Conservation (phyloP, 2,797 vertebrate species). For the Sebastes ruberrimus region DNA sequence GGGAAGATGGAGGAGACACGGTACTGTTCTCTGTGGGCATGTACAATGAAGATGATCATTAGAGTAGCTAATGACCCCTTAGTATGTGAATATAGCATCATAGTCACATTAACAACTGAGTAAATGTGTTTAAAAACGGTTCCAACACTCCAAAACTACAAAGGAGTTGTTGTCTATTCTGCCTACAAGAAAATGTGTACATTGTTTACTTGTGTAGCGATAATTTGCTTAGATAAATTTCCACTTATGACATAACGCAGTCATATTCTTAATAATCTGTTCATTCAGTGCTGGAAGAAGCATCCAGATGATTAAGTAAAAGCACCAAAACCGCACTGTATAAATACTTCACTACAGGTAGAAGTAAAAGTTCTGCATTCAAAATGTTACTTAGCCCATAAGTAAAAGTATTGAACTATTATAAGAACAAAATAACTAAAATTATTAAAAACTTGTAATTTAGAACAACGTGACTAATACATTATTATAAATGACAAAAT, state of each 20-base stretch:
- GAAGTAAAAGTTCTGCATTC: not conserved
- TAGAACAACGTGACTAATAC: not conserved
- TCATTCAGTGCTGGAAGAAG: not conserved
- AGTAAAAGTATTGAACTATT: not conserved
- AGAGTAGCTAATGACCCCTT: conserved; percentile 15
- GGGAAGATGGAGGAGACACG: conserved; percentile 44
- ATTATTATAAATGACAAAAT: not conserved
- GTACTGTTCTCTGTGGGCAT: conserved; percentile 4
- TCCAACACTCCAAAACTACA: not conserved
- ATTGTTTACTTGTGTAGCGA: not conserved
- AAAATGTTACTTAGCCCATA: not conserved
- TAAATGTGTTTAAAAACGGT: not conserved
- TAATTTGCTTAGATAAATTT: not conserved
- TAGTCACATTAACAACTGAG: not conserved
- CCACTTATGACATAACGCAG: not conserved
- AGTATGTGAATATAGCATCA: not conserved
- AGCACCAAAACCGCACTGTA: not conserved
- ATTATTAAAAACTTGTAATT: not conserved
- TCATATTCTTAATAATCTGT: not conserved
- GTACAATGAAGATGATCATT: conserved; percentile 13
- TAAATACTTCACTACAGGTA: not conserved
- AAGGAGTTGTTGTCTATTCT: not conserved
- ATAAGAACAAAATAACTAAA: not conserved
- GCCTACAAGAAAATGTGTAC: not conserved
- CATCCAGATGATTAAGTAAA: too few relatives aligned